Conservation (phyloP, 2,113 vertebrate genomes). For the Sakesphorus luctuosus region DNA sequence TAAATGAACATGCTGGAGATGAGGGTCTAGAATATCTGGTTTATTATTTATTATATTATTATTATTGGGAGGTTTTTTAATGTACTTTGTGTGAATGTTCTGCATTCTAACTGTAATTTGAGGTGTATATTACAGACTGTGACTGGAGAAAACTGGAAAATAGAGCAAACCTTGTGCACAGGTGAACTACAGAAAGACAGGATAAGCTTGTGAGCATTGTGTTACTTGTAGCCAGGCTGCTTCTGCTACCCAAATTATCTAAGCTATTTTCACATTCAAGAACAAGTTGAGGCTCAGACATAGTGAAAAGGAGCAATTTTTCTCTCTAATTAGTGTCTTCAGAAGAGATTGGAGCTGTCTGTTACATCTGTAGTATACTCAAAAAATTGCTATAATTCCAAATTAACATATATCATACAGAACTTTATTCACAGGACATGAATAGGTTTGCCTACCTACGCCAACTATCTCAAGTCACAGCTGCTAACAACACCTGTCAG, state of each 20-base stretch:
- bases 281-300: neutral
- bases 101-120: neutral
- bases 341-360: neutral
- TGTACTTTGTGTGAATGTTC: neutral
- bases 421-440: neutral
- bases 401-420: neutral
- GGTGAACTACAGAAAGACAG: neutral
- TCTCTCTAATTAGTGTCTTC: neutral
- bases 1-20: neutral
- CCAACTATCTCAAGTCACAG: neutral
- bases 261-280: neutral
- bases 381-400: neutral
- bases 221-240: neutral
- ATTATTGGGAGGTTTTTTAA: neutral
- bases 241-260: neutral
- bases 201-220: neutral
- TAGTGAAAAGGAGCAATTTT: neutral
- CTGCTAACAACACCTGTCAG: neutral
- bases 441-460: neutral
- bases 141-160: neutral
- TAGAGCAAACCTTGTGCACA: accelerated
- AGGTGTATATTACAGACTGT: neutral
- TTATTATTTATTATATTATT: neutral
- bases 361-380: neutral
- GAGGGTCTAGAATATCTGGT: neutral